phyloP scores from a whole-genome alignment of 2,113 vertebrate species.

The Lycaon pictus region DNA sequence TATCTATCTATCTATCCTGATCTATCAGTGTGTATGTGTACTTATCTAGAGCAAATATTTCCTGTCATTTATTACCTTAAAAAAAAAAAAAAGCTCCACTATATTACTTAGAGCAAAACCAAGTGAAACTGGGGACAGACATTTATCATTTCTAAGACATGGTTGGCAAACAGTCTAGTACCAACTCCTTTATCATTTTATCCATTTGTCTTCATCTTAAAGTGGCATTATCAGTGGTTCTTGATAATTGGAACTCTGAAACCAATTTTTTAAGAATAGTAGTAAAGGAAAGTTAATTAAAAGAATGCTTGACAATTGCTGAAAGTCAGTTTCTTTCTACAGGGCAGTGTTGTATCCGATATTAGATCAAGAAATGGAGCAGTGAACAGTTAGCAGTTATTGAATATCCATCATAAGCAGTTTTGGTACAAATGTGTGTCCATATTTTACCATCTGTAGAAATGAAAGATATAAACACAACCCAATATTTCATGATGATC shows the following conservation, averaged over 20 bases:
- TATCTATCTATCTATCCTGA: no score
- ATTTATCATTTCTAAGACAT: not conserved
- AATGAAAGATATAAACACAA: conserved; percentile 53
- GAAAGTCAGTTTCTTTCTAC: not conserved
- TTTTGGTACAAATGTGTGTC: conserved; percentile 68
- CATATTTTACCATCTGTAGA: conserved; percentile 76
- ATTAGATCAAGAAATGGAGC: not conserved
- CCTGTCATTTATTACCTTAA: not conserved
- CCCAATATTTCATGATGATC: conserved; percentile 59
- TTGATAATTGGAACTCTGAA: not conserved
- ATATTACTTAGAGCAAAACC: not conserved
- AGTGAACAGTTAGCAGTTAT: not conserved
- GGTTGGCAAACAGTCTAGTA: not conserved
- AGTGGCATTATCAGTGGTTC: not conserved
- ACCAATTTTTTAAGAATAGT: not conserved
- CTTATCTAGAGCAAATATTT: conserved; percentile 2
- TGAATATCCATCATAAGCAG: conserved; percentile 11
- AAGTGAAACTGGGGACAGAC: not conserved
- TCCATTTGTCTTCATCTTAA: not conserved
- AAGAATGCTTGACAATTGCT: not conserved
- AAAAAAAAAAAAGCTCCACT: not conserved
- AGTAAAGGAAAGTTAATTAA: not conserved
- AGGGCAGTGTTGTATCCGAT: not conserved
- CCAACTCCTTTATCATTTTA: not conserved
- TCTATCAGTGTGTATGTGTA: not conserved